Base-by-base conservation (phyloP, 2,888 invertebrate genomes). In the Phortica magna region DNA sequence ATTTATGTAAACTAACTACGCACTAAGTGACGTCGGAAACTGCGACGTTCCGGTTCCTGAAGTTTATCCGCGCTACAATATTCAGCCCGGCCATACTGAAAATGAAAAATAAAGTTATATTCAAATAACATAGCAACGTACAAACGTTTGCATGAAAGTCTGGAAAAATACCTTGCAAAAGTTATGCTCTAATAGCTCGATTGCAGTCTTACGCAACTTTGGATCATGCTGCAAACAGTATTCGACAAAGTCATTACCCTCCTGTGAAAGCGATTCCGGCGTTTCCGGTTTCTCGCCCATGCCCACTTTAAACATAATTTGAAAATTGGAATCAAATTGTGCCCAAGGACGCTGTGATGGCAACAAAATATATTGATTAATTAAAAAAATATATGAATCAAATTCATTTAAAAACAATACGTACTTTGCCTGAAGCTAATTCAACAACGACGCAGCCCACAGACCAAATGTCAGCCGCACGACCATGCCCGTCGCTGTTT, bases 391-490 rank as follows among this genome's bases (percentile, higher is more conserved):
- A 75, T 77, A 17, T 10, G 41, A 68, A 41, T 68, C 5, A 42
- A 14, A 43, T 9, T 64, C 17, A 78, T 76, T 80, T 77, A 79
- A 76, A 31, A 59, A 4, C 9, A 73, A 39, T 48, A 75, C 80
- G 81, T 81, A 97, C 96, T 94, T 97, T 96, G 83, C 98, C 98
- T 14, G 97, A 96, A 31, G 96, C 95, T 98, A 99, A 98, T 92
- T 99, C 98, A 0, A 98, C 95, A 79, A 98, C 96, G 75, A 98
- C 98, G 93, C 98, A 98, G 55, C 98, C 98, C 65, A 98, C 94
- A 48, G 98, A 98, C 98, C 98, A 99, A 89, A 99, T 95, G 93
- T 99, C 99, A 3, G 97, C 98, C 2, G 97, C 96, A 85, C 98
- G 94, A 0, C 98, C 98, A 93, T 98, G 97, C 0, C 98, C 98